A percentile compares a stretch with the other conserved stretches of the same genome.
phyloP scores from a whole-genome alignment of 2,888 invertebrate genomes.

The Tanytarsus gracilentus region DNA sequence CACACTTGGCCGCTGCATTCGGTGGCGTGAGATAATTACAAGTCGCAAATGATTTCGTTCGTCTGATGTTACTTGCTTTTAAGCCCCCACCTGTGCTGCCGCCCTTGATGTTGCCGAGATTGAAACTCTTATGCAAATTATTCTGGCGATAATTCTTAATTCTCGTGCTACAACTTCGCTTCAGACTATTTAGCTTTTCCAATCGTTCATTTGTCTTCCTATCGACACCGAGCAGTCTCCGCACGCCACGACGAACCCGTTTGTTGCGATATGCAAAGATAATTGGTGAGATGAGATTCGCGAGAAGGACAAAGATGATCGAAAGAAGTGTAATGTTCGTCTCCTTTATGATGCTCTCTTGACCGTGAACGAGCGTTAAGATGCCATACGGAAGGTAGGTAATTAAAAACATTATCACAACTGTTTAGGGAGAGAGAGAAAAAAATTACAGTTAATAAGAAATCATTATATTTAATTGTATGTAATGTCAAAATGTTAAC shows the following conservation, averaged over 20 bases:
- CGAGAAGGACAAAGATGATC: slow-evolving; percentile 41
- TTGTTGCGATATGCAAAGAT: slow-evolving; percentile 44
- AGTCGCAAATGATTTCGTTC: slow-evolving; percentile 40
- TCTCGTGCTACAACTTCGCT: slow-evolving; percentile 22
- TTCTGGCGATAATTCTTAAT: slow-evolving; percentile 26
- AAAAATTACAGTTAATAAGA: neutral
- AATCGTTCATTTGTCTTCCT: slow-evolving; percentile 36
- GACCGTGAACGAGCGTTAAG: slow-evolving; percentile 40
- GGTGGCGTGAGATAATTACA: slow-evolving; percentile 39
- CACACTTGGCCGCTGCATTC: slow-evolving; percentile 33
- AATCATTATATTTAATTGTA: neutral
- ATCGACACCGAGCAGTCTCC: slow-evolving; percentile 40
- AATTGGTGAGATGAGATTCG: slow-evolving; percentile 42
- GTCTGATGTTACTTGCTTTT: slow-evolving; percentile 12
- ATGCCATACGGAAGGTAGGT: slow-evolving; percentile 43
- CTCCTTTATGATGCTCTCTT: slow-evolving; percentile 38
- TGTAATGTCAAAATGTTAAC: neutral
- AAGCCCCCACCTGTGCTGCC: slow-evolving; percentile 8
- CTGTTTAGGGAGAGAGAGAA: slow-evolving; percentile 33
- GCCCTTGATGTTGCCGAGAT: slow-evolving; percentile 7
- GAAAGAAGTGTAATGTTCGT: slow-evolving; percentile 38
- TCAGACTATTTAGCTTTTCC: slow-evolving; percentile 31
- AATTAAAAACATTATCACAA: slow-evolving; percentile 44
- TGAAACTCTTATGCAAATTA: slow-evolving; percentile 17
- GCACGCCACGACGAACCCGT: slow-evolving; percentile 43